Conservation (phyloP, 1,140 invertebrate species). For the Drosophila suzukii region DNA sequence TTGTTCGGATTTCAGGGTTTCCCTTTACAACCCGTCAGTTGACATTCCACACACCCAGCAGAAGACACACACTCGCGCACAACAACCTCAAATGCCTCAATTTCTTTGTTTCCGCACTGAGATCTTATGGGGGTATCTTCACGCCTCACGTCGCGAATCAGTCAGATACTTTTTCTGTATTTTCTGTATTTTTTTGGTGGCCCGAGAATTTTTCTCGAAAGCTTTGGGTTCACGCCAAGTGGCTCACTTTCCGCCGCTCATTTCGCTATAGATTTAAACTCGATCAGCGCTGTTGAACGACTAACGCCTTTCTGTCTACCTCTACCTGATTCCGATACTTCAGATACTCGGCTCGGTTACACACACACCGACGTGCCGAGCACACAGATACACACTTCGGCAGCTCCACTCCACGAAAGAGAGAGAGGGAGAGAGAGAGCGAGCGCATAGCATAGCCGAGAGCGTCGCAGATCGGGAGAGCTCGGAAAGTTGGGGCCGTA, state of each 20-base stretch:
- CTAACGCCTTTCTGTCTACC: constrained; percentile 84
- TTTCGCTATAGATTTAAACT: constrained; percentile 78
- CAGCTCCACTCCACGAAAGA: constrained; percentile 4
- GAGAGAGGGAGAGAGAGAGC: constrained; percentile 2
- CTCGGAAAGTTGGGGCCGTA: constrained; percentile 32
- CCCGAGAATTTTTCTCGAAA: constrained; percentile 34
- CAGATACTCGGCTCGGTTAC: constrained; percentile 49
- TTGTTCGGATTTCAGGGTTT: constrained; percentile 74
- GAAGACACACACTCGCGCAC: constrained; percentile 47
- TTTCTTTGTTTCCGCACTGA: constrained; percentile 53
- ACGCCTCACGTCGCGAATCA: constrained; percentile 13
- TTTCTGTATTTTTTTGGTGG: constrained; percentile 2
- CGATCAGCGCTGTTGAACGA: constrained; percentile 84
- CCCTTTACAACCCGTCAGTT: constrained; percentile 80
- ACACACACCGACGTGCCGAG: not conserved
- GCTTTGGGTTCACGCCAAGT: constrained; percentile 34
- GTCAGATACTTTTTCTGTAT: constrained; percentile 14
- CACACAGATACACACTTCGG: constrained; percentile 25
- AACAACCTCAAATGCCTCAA: constrained; percentile 35
- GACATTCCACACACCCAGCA: constrained; percentile 69
- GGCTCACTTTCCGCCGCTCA: constrained; percentile 49
- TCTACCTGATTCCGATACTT: constrained; percentile 83
- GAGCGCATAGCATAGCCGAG: not conserved
- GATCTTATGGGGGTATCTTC: constrained; percentile 9
- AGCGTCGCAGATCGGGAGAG: constrained; percentile 3